Conservation (phyloP, 2,797 vertebrate species). For the Lophotriccus pileatus region DNA sequence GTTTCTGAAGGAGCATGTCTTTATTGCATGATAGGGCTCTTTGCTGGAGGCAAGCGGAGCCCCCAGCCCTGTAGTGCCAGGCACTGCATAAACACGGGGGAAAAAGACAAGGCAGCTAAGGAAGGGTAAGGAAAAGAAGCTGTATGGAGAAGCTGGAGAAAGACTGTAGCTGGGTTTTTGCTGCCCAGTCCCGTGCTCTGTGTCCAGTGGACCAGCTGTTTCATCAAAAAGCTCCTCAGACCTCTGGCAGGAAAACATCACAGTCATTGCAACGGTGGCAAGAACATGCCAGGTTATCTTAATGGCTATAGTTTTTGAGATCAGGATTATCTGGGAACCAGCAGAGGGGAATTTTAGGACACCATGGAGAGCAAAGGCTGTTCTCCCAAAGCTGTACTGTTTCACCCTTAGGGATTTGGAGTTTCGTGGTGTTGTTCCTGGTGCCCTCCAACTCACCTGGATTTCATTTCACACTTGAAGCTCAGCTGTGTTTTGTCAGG, state of each 20-base stretch:
- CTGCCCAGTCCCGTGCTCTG: background rate
- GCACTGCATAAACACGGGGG: background rate
- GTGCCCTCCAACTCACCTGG: background rate
- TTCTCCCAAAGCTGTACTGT: background rate
- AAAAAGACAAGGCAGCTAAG: background rate
- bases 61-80: background rate
- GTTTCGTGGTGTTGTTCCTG: accelerated
- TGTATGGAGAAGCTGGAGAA: background rate
- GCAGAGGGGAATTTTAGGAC: background rate
- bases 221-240: background rate
- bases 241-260: background rate
- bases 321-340: background rate
- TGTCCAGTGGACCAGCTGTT: background rate
- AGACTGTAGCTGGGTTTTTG: background rate
- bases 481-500: background rate
- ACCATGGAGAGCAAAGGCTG: background rate
- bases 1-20: background rate
- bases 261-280: background rate
- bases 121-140: background rate
- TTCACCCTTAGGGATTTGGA: background rate
- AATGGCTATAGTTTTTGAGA: background rate
- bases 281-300: background rate
- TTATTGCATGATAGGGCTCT: background rate
- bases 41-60: background rate
- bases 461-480: constrained; percentile 31